Percentiles rank a stretch among this genome's conserved stretches.
Conservation (phyloP, 2,888 invertebrate genomes). For the Tenthredo livida region DNA sequence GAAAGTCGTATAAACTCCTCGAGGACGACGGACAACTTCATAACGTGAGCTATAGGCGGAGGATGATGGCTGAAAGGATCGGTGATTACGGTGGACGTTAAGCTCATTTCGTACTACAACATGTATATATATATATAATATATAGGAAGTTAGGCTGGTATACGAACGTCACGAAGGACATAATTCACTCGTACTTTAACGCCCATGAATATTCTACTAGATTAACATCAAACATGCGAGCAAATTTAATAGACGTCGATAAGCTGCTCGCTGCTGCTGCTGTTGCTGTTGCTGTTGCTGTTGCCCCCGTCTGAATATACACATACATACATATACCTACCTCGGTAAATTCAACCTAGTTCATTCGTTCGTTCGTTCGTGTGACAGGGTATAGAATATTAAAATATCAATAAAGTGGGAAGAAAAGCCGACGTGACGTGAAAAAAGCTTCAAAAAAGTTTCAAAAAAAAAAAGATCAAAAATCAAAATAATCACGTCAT, state of each 20-base stretch:
- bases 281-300: background rate
- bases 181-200: conserved; percentile 51
- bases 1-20: too few relatives aligned
- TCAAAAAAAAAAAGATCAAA: too few relatives aligned
- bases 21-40: conserved; percentile 41
- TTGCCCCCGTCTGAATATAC: background rate
- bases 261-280: background rate
- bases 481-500: too few relatives aligned
- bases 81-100: conserved; percentile 33
- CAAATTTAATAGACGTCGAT: conserved; percentile 50
- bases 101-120: background rate
- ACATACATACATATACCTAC: too few relatives aligned
- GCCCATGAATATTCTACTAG: conserved; percentile 47
- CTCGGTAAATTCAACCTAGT: background rate
- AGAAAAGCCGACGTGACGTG: background rate
- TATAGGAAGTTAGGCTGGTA: background rate
- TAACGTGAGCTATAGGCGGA: background rate
- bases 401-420: background rate
- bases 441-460: too few relatives aligned
- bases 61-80: background rate
- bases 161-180: conserved; percentile 44
- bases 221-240: conserved; percentile 50
- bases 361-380: background rate
- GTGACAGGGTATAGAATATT: background rate
- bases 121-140: background rate